Evolutionary conservation across 2,113 vertebrate genomes (phyloP), one percentile per base, ranked within the genome.

Genomic region (Hydrolagus affinis): DNA sequence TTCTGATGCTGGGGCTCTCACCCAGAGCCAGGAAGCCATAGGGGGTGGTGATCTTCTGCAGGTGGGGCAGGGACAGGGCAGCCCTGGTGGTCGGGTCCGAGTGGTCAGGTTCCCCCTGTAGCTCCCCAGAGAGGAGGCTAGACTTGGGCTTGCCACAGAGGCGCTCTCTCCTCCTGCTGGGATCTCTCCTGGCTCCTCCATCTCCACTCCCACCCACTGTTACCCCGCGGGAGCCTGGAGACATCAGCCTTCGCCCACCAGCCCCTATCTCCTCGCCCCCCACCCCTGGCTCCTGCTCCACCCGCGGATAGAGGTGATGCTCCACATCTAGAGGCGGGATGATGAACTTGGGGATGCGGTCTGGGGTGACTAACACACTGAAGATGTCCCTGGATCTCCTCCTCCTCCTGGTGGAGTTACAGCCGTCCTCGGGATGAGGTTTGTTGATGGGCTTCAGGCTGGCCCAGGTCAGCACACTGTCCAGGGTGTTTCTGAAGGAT

Each of bases 341-440:
- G 85, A 89, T 91, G 86, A 94, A 95, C 85, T 91, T 91, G 64
- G 92, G 91, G 23, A 93, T 91, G 25, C 85, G 89, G 85, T 93
- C 90, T 11, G 92, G 91, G 85, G 91, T 92, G 88, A 94, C 86
- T 15, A 92, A 88, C 85, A 90, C 88, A 28, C 86, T 89, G 89
- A 91, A 93, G 72, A 90, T 87, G 9, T 88, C 88, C 30, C 15
- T 71, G 30, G 68, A n/a, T 12, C 66, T 15, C 15, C 8, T 44
- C 57, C 32, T 11, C 30, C 15, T 60, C 17, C 73, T 88, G 71
- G 56, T 88, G 86, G 17, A 11, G 73, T 77, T 17, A 72, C 88
- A 89, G 11, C 87, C 86, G 86, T 44, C 44, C 44, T 89, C 85
- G 80, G 88, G 32, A 70, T 56, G 0, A 9, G 86, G 17, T 68